Base-by-base conservation (phyloP, 2,888 invertebrate genomes). In the Pseudococcus jackbeardsleyi region DNA sequence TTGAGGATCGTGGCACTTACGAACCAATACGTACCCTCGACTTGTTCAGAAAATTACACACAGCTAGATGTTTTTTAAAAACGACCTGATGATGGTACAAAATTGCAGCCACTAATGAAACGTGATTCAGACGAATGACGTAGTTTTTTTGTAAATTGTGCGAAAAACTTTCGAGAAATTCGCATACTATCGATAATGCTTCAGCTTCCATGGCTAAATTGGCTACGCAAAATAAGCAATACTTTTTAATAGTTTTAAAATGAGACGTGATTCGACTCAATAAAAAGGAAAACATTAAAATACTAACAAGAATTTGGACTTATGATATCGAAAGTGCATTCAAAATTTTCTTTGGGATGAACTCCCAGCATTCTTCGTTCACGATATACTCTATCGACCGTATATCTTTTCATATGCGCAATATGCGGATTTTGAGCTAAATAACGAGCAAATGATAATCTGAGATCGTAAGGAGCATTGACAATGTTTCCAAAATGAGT, bases 301-400 rank as follows among this genome's bases (percentile, higher is more conserved):
- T 12, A 86, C 86, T 86, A 22, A 93, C 95, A 95, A 89, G 94
- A 93, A 89, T 93, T 94, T 2, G 96, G 94, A 6, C 96, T 95
- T 48, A 98, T 95, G 89, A 99, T 96, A 91, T 99, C 99, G 92
- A 98, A 98, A 1, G 97, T 96, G 92, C 97, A 97, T 91, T 98
- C 98, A 89, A 95, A 95, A 22, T 96, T 93, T 92, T 98, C 98
- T 89, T 95, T 94, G 0, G 99, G 99, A 92, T 98, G 97, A 90
- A 96, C 95, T 0, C 97, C 96, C 89, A 91, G 91, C 3, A 95
- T 94, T 90, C 95, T 94, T 90, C 95, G 95, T 91, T 97, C 96
- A 89, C 97, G 93, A 91, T 95, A 99, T 0, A 98, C 97, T 86
- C 96, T 94, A 90, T 96, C 97, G 8, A 98, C 94, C 0, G 95